Evolutionary conservation across 1,140 invertebrate species (phyloP).

Genomic region (Aphaenogaster ashmeadi): DNA sequence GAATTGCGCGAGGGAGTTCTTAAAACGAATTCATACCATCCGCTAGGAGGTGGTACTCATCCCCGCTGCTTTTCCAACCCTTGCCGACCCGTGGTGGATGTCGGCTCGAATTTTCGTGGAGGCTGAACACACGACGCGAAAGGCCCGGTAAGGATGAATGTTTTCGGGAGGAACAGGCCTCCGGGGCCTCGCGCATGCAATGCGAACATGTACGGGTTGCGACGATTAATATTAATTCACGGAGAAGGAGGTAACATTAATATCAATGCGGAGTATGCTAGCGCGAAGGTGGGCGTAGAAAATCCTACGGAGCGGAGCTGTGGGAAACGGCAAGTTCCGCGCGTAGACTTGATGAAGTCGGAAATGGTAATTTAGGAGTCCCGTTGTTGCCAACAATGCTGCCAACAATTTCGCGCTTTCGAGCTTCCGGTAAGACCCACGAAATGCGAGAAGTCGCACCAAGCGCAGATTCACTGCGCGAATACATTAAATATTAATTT

Average conservation of each 20-base stretch:
- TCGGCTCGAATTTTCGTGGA: constrained; percentile 72
- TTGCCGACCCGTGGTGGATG: constrained; percentile 47
- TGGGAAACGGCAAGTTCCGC: constrained; percentile 22
- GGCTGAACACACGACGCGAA: constrained; percentile 64
- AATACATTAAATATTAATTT: constrained; percentile 20
- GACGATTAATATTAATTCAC: constrained; percentile 78
- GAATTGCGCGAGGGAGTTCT: constrained; percentile 56
- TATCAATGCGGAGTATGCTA: constrained; percentile 69
- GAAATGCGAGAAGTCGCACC: constrained; percentile 30
- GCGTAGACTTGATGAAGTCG: constrained; percentile 39
- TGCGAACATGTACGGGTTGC: constrained; percentile 63
- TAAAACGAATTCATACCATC: constrained; percentile 61
- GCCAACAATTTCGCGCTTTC: constrained; percentile 30
- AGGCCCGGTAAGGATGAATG: constrained; percentile 69
- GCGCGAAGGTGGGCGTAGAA: constrained; percentile 42
- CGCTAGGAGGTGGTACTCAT: background rate
- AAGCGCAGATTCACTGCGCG: background rate
- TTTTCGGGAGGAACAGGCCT: constrained; percentile 69
- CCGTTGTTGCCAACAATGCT: constrained; percentile 46
- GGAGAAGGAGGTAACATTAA: constrained; percentile 69
- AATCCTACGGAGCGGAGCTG: constrained; percentile 22
- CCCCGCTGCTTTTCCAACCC: constrained; percentile 40
- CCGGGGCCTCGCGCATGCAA: constrained; percentile 61
- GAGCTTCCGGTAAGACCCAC: background rate
- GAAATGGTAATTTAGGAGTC: constrained; percentile 65